Evolutionary conservation across 2,797 vertebrate genomes (phyloP), one percentile per base, ranked within the genome.

Genomic region (Microcaecilia unicolor): DNA sequence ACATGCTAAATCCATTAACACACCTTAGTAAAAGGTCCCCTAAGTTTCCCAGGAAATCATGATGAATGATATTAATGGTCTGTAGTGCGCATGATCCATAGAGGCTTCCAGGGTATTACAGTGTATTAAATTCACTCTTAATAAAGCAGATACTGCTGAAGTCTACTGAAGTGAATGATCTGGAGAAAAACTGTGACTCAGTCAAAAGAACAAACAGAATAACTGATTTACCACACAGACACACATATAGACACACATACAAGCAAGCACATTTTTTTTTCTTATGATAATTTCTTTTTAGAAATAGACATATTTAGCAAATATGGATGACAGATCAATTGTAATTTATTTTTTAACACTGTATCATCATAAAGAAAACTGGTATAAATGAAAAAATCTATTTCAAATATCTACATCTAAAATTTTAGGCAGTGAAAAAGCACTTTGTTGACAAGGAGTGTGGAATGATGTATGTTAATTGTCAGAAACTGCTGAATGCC

Each of bases 341-440:
- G 80, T 75, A 83, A 84, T 88, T 84, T 84, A 86, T 88, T 89
- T 80, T 83, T 83, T 76, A 86, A 90, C 78, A 86, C 81, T 80
- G 72, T 76, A 83, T 81, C 77, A 81, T 81, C 74, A 85, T 85
- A 85, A 87, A 80, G 81, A 88, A 86, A 85, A 83, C 83, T 83
- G 76, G 83, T 82, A 75, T 79, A 86, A 83, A 80, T 82, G 78
- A 85, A 84, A 86, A 74, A 82, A 74, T 84, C 87, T 89, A 89
- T 89, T 90, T 91, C 80, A 85, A 88, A 89, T 88, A 88, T 87
- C 87, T 89, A 91, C 83, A 88, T 84, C 75, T 87, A 84, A 86
- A 84, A 85, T 76, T 88, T 86, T 90, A 90, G 95, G 94, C 92
- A 99, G 93, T 98, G 94, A 94, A 90, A 93, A 93, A 92, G 92